These are phyloP conservation scores for Trileptium ribeirensis DNA, from an alignment of 2,888 invertebrate species.

Conservation along the genomic window DNA sequence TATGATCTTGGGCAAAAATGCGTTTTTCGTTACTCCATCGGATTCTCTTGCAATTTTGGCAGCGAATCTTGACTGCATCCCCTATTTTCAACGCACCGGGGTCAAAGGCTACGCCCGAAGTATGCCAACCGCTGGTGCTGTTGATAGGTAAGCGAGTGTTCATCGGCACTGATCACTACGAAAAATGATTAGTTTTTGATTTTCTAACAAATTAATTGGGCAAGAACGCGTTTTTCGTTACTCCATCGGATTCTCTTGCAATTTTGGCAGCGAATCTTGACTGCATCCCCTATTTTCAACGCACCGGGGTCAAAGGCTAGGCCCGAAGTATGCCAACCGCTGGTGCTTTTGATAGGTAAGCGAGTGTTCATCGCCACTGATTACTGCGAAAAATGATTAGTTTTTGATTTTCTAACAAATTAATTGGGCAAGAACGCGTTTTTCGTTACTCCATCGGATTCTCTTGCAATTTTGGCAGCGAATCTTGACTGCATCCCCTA, in stretches of 20 bases:
- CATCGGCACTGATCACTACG: no score
- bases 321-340: conserved; percentile 66
- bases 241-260: conserved; percentile 91
- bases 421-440: conserved; percentile 84
- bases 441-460: conserved; percentile 95
- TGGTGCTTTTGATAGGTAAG: conserved; percentile 43
- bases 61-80: conserved; percentile 77
- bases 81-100: conserved; percentile 74
- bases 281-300: conserved; percentile 85
- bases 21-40: conserved; percentile 95
- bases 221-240: conserved; percentile 88
- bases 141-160: conserved; percentile 36
- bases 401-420: no score
- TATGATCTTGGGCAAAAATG: conserved; percentile 89
- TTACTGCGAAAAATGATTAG: no score
- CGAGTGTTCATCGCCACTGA: no score
- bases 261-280: conserved; percentile 82
- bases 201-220: no score
- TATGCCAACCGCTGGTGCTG: conserved; percentile 51
- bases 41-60: conserved; percentile 92
- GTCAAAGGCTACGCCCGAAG: conserved; percentile 88
- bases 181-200: no score
- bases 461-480: conserved; percentile 85
- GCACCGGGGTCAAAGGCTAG: conserved; percentile 71
- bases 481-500: conserved; percentile 85